These are phyloP conservation scores for Oreochromis mossambicus DNA, from an alignment of 2,797 vertebrate species.

Conservation along the genomic window DNA sequence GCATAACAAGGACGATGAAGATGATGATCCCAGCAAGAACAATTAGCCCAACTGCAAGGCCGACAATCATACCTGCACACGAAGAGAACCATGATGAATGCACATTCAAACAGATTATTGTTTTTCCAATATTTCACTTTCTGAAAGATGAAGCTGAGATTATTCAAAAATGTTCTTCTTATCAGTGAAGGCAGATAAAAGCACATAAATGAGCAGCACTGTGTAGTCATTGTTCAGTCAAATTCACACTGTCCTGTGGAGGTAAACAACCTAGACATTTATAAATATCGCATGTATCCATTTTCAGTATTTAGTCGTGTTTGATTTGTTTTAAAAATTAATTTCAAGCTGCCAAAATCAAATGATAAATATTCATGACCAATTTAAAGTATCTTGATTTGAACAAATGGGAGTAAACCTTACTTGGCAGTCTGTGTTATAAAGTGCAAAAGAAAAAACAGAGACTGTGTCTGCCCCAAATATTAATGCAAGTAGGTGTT, in stretches of 20 bases:
- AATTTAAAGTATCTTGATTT: neutral
- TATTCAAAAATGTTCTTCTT: neutral
- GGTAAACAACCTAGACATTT: neutral
- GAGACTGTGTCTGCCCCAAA: neutral
- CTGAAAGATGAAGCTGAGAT: neutral
- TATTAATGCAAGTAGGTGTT: neutral
- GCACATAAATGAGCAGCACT: neutral
- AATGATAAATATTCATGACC: neutral
- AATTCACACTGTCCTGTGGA: neutral
- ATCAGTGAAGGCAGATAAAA: neutral
- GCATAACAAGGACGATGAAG: constrained; percentile 19
- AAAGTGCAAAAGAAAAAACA: neutral
- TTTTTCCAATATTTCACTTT: neutral
- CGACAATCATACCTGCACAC: constrained; percentile 40
- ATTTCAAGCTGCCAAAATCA: neutral
- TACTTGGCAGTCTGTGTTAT: neutral
- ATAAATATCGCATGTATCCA: neutral
- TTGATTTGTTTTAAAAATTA: neutral
- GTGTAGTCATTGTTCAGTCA: neutral
- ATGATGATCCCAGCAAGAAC: constrained; percentile 49
- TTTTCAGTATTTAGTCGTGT: neutral
- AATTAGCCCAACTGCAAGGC: constrained; percentile 61
- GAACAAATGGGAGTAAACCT: neutral
- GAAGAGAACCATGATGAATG: neutral
- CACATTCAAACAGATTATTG: neutral